Evolutionary conservation across 2,888 invertebrate genomes (phyloP), one percentile per base, ranked within the genome.

Genomic region (Galerucella calmariensis): DNA sequence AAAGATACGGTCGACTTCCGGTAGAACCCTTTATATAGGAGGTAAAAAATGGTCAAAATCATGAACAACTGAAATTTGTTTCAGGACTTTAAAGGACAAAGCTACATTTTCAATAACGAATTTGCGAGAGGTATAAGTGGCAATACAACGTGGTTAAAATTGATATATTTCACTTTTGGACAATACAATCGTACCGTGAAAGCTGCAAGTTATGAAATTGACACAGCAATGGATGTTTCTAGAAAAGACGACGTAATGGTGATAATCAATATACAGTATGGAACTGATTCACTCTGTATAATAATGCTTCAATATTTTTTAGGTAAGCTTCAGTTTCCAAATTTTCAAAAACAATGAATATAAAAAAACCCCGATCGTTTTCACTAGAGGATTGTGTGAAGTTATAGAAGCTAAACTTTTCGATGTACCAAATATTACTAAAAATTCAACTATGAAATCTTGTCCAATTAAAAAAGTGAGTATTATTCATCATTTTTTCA

Each of bases 331-430:
- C 24, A 53, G 41, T n/a, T 72, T 72, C 46, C n/a, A 59, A 6
- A 72, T 72, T 14, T 67, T 72, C 20, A 72, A 72, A 51, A 67
- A 67, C 9, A 72, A 72, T 20, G 67, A 72, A 44, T 72, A 67
- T 41, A 72, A 62, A 53, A 67, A 51, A 11, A 72, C 72, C 1
- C 72, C 72, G 24, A 72, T 72, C 0, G 1, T 9, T 11, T 67
- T 72, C 62, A 67, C 67, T 8, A 62, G 20, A 53, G 67, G 61
- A 61, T 2, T 72, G 20, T 72, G 72, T 41, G 53, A 62, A 8
- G 41, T 72, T 24, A 20, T 67, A 11, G 67, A 67, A 8, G 62
- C 67, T 1, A n/a, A 51, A 9, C n/a, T 35, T 5, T 72, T 72
- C 27, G 72, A 72, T 62, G 10, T 72, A n/a, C 72, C 72, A 5